A percentile compares a stretch with the other conserved stretches of the same genome.
phyloP scores from a whole-genome alignment of 2,113 vertebrate genomes.

The Pseudopipra pipra region DNA sequence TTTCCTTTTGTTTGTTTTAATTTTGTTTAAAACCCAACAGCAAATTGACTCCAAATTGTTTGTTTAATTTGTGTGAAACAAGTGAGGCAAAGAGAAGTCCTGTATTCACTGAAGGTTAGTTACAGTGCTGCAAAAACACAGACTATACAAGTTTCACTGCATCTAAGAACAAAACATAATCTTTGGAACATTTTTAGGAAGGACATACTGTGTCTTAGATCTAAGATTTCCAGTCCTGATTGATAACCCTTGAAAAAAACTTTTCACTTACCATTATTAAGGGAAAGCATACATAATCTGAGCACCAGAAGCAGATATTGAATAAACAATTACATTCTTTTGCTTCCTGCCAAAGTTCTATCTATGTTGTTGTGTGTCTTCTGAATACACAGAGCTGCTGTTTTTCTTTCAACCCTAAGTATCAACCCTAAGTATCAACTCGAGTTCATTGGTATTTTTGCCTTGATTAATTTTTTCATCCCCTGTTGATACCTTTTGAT shows the following conservation, averaged over 20 bases:
- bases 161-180: not conserved
- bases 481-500: not conserved
- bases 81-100: not conserved
- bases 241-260: not conserved
- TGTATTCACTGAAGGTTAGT: not conserved
- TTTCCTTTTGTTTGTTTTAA: not conserved
- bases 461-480: not conserved
- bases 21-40: not conserved
- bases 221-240: not conserved
- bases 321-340: not conserved
- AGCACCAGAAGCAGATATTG: not conserved
- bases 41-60: not conserved
- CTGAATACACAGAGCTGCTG: not conserved
- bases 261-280: not conserved
- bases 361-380: not conserved
- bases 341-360: not conserved
- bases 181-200: not conserved
- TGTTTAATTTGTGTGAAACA: not conserved
- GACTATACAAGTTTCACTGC: not conserved
- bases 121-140: not conserved
- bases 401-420: not conserved
- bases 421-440: no score
- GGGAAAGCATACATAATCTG: not conserved
- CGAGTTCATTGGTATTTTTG: not conserved
- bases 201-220: not conserved